phyloP scores from a whole-genome alignment of 2,888 invertebrate genomes.

The Aleiodes alternator region DNA sequence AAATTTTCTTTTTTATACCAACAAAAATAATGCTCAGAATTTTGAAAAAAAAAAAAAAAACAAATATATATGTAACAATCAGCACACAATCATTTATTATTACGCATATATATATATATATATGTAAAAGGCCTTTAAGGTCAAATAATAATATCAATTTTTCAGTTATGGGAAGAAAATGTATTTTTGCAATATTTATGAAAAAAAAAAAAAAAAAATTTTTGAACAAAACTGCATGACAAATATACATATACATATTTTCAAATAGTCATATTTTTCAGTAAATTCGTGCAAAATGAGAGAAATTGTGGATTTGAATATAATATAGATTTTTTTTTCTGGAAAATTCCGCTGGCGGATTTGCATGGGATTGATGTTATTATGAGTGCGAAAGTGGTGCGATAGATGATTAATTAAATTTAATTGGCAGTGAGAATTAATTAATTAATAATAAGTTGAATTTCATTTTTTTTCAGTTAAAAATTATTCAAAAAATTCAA shows the following conservation, averaged over 20 bases:
- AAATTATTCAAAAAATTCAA: too few species aligned
- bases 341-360: slow-evolving; percentile 25
- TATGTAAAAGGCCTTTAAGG: slow-evolving; percentile 5
- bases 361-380: background rate
- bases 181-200: too few species aligned
- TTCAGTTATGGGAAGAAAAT: too few species aligned
- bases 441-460: too few species aligned
- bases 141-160: too few species aligned
- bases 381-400: background rate
- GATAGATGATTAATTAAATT: background rate
- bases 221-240: too few species aligned
- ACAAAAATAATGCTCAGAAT: slow-evolving; percentile 10
- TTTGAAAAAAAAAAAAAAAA: background rate
- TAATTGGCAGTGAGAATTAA: too few species aligned
- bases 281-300: too few species aligned
- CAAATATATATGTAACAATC: background rate
- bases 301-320: background rate
- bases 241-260: too few species aligned
- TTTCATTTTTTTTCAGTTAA: too few species aligned
- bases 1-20: background rate
- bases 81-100: slow-evolving; percentile 33
- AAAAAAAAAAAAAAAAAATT: too few species aligned
- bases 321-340: background rate
- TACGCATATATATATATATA: slow-evolving; percentile 26
- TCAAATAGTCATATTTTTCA: too few species aligned